These are phyloP conservation scores for Aquatica leii DNA, from an alignment of 2,888 invertebrate species.

Conservation along the genomic window DNA sequence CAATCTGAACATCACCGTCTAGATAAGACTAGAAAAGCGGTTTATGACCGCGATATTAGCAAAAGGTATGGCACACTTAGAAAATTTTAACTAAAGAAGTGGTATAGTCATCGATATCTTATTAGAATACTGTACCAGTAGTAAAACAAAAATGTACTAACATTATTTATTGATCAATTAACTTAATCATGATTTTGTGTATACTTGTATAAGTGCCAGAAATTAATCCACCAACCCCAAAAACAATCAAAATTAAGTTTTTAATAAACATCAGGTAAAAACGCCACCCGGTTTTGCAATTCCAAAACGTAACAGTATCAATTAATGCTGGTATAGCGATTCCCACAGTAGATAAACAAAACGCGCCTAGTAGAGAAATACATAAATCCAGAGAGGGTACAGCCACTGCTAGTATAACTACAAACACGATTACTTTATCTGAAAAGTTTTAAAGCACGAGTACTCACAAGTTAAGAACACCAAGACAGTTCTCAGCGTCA, in stretches of 20 bases:
- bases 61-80: no score
- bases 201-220: slow-evolving; percentile 74
- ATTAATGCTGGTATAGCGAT: slow-evolving; percentile 91
- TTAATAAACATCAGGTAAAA: slow-evolving; percentile 61
- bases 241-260: slow-evolving; percentile 65
- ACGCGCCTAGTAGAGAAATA: slow-evolving; percentile 84
- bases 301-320: slow-evolving; percentile 85
- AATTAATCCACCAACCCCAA: slow-evolving; percentile 70
- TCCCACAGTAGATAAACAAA: slow-evolving; percentile 88
- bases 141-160: no score
- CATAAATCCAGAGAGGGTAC: slow-evolving; percentile 87
- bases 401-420: slow-evolving; percentile 84
- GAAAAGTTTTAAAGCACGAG: slow-evolving; percentile 26
- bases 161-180: no score
- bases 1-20: no score
- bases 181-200: slow-evolving; percentile 67
- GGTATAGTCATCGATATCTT: no score
- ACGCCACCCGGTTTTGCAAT: slow-evolving; percentile 66
- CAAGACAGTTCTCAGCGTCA: slow-evolving; percentile 75
- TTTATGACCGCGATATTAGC: no score
- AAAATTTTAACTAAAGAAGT: no score
- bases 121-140: no score
- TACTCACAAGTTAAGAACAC: slow-evolving; percentile 86
- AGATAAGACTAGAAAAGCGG: no score
- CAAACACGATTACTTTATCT: slow-evolving; percentile 40